Percentiles rank a stretch among this genome's conserved stretches.
Conservation (phyloP, 2,888 invertebrate genomes). For the Cataglyphis rosenhaueri region DNA sequence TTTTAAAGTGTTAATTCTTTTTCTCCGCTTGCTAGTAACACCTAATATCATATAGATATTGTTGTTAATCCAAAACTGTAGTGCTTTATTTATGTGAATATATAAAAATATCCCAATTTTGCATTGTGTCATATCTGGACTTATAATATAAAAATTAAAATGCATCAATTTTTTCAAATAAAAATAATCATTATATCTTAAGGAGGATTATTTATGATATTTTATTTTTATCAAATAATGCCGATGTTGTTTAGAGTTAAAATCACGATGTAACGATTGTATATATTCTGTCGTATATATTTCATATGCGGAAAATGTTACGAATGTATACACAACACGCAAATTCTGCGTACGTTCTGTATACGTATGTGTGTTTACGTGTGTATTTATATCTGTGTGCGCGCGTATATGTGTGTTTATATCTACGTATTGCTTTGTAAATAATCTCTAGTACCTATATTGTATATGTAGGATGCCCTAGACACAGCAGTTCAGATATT, state of each 20-base stretch:
- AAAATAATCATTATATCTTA: not conserved
- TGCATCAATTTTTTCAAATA: not conserved
- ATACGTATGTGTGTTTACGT: not conserved
- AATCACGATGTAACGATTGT: conserved; percentile 21
- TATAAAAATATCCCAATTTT: conserved; percentile 41
- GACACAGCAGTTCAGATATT: not conserved
- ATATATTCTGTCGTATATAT: not conserved
- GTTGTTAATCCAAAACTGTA: conserved; percentile 23
- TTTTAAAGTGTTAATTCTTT: conserved; percentile 31
- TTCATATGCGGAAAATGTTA: conserved; percentile 19
- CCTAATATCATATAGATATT: not conserved
- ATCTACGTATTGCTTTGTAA: conserved; percentile 41
- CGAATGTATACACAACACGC: conserved; percentile 16
- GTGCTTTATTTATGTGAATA: conserved; percentile 18
- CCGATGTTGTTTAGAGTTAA: conserved; percentile 18
- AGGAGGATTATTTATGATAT: not conserved
- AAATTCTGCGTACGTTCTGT: conserved; percentile 18
- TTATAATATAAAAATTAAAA: not conserved
- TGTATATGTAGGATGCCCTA: conserved; percentile 46
- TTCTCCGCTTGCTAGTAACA: not conserved
- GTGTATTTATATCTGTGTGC: not conserved
- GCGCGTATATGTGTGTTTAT: conserved; percentile 4
- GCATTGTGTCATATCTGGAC: not conserved
- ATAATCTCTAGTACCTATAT: conserved; percentile 36
- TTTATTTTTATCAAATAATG: not conserved